phyloP scores from a whole-genome alignment of 2,113 vertebrate genomes.

The Ancistrus triradiatus region DNA sequence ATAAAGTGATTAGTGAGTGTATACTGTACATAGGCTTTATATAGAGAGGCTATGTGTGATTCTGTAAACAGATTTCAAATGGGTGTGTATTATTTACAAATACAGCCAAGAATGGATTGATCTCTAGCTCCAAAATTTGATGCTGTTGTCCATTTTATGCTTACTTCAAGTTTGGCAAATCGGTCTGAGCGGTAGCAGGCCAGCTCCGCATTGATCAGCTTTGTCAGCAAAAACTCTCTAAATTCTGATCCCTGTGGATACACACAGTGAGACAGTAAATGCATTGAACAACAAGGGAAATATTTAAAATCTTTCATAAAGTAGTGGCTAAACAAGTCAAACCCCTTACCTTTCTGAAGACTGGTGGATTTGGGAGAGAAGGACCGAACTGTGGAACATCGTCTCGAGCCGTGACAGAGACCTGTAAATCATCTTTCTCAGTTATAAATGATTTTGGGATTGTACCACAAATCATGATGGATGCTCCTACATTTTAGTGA shows the following conservation, averaged over 20 bases:
- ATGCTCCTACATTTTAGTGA: not conserved
- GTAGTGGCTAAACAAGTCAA: not conserved
- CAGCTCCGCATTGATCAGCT: constrained; percentile 88
- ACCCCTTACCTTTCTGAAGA: constrained; percentile 83
- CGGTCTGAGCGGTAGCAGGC: constrained; percentile 94
- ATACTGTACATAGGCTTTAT: too few relatives aligned
- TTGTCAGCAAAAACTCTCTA: constrained; percentile 90
- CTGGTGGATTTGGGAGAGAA: constrained; percentile 76
- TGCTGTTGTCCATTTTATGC: constrained; percentile 21
- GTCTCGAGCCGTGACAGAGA: constrained; percentile 87
- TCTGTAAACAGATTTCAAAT: too few relatives aligned
- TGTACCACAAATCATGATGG: not conserved
- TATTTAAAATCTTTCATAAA: constrained; percentile 3
- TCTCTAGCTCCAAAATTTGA: not conserved
- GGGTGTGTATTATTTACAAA: too few relatives aligned
- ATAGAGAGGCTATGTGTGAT: too few relatives aligned
- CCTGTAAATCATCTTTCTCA: constrained; percentile 66
- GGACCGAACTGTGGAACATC: constrained; percentile 88
- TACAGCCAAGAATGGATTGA: not conserved
- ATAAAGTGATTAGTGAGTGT: too few relatives aligned
- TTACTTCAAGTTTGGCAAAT: constrained; percentile 92
- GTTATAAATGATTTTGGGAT: too few relatives aligned
- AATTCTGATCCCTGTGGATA: constrained; percentile 79
- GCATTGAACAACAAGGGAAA: constrained; percentile 6
- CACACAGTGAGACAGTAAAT: constrained; percentile 26